Base-by-base conservation (phyloP, 2,888 invertebrate genomes). In the Hirtodrosophila duncani region DNA sequence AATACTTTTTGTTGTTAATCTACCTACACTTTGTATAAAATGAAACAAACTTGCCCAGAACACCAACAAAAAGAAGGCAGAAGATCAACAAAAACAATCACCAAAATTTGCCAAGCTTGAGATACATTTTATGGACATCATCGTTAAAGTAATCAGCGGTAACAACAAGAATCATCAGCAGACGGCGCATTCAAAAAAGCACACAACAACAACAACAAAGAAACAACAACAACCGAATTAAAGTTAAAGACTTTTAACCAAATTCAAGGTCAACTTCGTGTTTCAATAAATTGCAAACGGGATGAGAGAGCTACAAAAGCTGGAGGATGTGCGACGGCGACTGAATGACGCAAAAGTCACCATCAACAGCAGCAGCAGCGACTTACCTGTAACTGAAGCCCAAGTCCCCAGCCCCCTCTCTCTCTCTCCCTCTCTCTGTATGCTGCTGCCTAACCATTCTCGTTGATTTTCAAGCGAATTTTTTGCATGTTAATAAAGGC, bases 181-280 rank as follows among this genome's bases (percentile, higher is more conserved):
- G 60, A 53, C 52, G 42, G 11, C 44, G 57, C 46, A 63, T 51
- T 53, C 51, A 48, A 42, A 42, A 45, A 53, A 52, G 43, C 56
- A 53, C 41, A 11, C 30, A 38, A 45, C 23, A 30, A 45, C 23
- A 31, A 37, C 13, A 9, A 31, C 27, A 38, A 10, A 29, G 8
- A 30, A 2, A 16, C 68, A 51, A 60, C 53, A 55, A 52, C 26
- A 17, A n/a, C 29, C 62, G 59, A 62, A 67, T 63, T 78, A 78
- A 81, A 81, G 75, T 70, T 74, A 81, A 74, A 77, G 75, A 77
- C 75, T 77, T 57, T 77, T 78, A 81, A 70, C 79, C 79, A 77
- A 81, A 70, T 81, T 81, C 81, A 77, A 77, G 77, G 77, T 77
- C 75, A 77, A 70, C 77, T 79, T 79, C 79, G 79, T n/a, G n/a